phyloP scores from a whole-genome alignment of 2,888 invertebrate genomes.

The Smittia aterrima region DNA sequence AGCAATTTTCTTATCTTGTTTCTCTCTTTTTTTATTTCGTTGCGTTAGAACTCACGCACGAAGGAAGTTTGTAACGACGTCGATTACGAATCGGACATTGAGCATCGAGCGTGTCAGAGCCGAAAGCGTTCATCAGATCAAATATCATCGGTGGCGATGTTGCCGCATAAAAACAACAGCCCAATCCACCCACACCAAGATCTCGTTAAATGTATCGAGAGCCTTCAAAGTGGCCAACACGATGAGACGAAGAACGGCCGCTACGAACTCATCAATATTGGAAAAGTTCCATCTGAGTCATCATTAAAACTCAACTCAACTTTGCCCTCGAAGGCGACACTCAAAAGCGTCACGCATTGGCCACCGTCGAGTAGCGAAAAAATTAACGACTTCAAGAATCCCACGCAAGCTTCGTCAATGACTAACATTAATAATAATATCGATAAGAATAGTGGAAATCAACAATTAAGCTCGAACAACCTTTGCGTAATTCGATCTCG shows the following conservation, averaged over 20 bases:
- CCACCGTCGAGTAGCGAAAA: not conserved
- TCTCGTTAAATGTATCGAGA: conserved; percentile 17
- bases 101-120: not conserved
- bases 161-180: conserved; percentile 1
- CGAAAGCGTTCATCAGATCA: conserved; percentile 7
- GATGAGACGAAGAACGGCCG: conserved; percentile 18
- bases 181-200: conserved; percentile 25
- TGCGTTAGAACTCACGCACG: conserved; percentile 22
- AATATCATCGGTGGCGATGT: not conserved
- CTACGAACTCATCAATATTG: conserved; percentile 15
- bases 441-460: conserved; percentile 23
- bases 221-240: not conserved
- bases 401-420: not conserved
- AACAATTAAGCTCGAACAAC: conserved; percentile 24
- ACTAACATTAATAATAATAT: conserved; percentile 28
- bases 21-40: not conserved
- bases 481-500: conserved; percentile 35
- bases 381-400: not conserved
- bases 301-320: conserved; percentile 5
- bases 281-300: conserved; percentile 12
- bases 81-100: conserved; percentile 31
- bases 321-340: not conserved
- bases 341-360: not conserved
- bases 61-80: conserved; percentile 26
- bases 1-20: not conserved